Conservation (phyloP, 2,888 invertebrate genomes). For the Caradrina clavipalpis region DNA sequence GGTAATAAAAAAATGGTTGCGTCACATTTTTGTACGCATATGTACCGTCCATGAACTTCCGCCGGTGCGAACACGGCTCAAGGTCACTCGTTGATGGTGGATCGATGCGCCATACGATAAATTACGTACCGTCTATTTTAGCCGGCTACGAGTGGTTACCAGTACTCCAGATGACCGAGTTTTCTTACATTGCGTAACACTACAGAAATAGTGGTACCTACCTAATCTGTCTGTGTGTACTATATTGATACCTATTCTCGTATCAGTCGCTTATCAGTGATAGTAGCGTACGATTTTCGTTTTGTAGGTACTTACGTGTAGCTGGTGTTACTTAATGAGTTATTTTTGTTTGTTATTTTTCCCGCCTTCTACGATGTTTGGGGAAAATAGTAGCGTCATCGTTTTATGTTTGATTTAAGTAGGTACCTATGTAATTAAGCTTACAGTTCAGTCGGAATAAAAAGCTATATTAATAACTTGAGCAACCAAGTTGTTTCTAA, state of each 20-base stretch:
- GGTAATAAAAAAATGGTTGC: constrained; percentile 69
- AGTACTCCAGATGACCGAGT: constrained; percentile 85
- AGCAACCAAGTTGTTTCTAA: constrained; percentile 23
- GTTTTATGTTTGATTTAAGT: constrained; percentile 14
- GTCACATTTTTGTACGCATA: constrained; percentile 63
- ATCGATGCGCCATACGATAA: constrained; percentile 83
- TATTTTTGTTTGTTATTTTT: constrained; percentile 29
- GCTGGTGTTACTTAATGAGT: constrained; percentile 27
- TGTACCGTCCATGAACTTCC: constrained; percentile 87
- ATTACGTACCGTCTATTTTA: constrained; percentile 77
- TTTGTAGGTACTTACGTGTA: constrained; percentile 22
- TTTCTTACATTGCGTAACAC: constrained; percentile 82
- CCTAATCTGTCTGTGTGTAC: constrained; percentile 36
- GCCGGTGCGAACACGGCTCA: constrained; percentile 79
- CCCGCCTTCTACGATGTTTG: constrained; percentile 4
- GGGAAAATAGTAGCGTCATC: constrained; percentile 6
- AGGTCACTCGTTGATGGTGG: constrained; percentile 81
- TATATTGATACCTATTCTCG: constrained; percentile 34
- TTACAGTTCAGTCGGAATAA: constrained; percentile 31
- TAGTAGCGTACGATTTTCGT: constrained; percentile 42
- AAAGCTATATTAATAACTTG: constrained; percentile 14
- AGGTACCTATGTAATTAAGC: constrained; percentile 16
- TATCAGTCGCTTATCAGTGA: constrained; percentile 46
- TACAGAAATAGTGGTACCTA: constrained; percentile 78
- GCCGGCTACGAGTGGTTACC: constrained; percentile 76